These are phyloP conservation scores for Neelides sp. DNA, from an alignment of 1,140 invertebrate genomes.

Conservation along the genomic window DNA sequence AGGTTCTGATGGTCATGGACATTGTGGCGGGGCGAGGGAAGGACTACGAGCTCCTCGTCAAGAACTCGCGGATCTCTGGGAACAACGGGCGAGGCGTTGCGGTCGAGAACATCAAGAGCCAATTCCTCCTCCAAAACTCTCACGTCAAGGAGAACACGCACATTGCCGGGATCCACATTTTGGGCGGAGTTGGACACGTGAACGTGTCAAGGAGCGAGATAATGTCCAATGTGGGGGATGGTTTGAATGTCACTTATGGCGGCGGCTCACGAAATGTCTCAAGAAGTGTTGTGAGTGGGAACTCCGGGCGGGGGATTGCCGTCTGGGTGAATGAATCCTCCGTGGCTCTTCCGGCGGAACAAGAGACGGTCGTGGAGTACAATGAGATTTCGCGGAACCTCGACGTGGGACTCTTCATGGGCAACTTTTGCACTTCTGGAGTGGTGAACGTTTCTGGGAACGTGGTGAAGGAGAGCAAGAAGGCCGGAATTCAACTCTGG, in stretches of 20 bases:
- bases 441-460: constrained; percentile 72
- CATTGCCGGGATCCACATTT: constrained; percentile 72
- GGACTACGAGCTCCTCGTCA: constrained; percentile 75
- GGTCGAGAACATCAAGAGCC: constrained; percentile 68
- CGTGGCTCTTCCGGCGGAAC: constrained; percentile 61
- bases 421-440: constrained; percentile 43
- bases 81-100: constrained; percentile 87
- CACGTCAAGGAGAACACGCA: constrained; percentile 76
- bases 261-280: constrained; percentile 83
- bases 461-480: constrained; percentile 59
- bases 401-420: constrained; percentile 65
- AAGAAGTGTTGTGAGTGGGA: constrained; percentile 59
- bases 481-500: constrained; percentile 60
- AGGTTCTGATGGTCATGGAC: constrained; percentile 58
- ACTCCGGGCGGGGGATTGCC: constrained; percentile 68
- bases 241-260: constrained; percentile 77
- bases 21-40: constrained; percentile 65
- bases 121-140: constrained; percentile 62
- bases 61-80: constrained; percentile 63
- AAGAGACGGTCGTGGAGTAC: constrained; percentile 75
- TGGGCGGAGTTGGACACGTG: constrained; percentile 74
- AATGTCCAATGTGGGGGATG: constrained; percentile 80
- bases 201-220: constrained; percentile 82
- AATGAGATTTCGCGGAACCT: constrained; percentile 70
- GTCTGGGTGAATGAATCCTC: constrained; percentile 79